Base-by-base conservation (phyloP, 2,113 vertebrate genomes). In the Channa argus region DNA sequence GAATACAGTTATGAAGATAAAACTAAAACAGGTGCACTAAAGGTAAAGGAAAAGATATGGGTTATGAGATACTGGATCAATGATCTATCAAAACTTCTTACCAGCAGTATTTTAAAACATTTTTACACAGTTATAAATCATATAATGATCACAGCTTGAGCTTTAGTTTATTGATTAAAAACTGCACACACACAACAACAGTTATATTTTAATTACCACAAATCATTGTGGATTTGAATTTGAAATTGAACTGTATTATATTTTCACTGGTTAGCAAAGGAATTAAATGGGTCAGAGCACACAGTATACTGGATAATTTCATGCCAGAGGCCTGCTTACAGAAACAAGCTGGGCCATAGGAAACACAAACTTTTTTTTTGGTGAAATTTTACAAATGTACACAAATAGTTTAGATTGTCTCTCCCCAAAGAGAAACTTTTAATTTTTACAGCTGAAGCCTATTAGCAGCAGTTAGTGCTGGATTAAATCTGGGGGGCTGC, bases 401-500 rank as follows among this genome's bases (percentile, higher is more conserved):
- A 41, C 15, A 41, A 41, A 5, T 7, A 13, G 1, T 14, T 34
- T 4, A 5, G 8, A 8, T 2, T 43, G 37, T 3, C 66, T 41
- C 36, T 58, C 44, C 44, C 53, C 33, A 5, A 46, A 8, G 65
- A 68, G 1, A 14, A 13, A 2, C 11, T 24, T 37, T 54, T 61
- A 39, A 44, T 33, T 24, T 43, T 36, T 5, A 4, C 60, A 55
- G 5, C 9, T 71, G 38, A 75, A 36, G 8, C 4, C n/a, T 39
- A 5, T 5, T 44, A 3, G 10, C 33, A 58, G 24, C 24, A 24
- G 24, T 24, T 24, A 1, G 24, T 56, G 33, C 41, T 51, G 38
- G 47, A 68, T 13, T 33, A 4, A 54, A 12, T 75, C 13, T 8
- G 52, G 10, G 13, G 52, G 6, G 2, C 11, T 49, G 68, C 81